Conservation (phyloP, 2,888 invertebrate species). For the Drosophila diplacantha region DNA sequence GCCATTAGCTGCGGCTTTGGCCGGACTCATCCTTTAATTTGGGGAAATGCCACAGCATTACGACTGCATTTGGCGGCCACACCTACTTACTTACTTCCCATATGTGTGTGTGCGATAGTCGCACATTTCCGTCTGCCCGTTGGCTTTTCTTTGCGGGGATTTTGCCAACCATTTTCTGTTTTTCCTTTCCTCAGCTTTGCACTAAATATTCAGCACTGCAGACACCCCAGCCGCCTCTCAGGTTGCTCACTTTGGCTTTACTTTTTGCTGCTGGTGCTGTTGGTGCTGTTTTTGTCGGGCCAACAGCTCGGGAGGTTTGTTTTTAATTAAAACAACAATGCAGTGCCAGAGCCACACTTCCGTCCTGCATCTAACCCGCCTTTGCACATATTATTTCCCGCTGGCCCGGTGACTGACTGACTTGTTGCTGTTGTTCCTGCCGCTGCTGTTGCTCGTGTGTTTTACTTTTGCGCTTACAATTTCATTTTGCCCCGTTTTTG, state of each 20-base stretch:
- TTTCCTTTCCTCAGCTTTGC: slow-evolving; percentile 33
- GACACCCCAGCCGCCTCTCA: slow-evolving; percentile 31
- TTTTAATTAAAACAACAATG: slow-evolving; percentile 72
- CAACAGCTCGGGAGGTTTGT: slow-evolving; percentile 56
- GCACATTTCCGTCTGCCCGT: slow-evolving; percentile 49
- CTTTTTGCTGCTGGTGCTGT: slow-evolving; percentile 20
- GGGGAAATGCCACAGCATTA: slow-evolving; percentile 49
- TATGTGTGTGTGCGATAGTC: slow-evolving; percentile 18
- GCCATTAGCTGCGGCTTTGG: slow-evolving; percentile 58
- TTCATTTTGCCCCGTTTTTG: slow-evolving; percentile 56
- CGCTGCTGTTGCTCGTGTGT: slow-evolving; percentile 36
- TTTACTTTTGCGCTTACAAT: slow-evolving; percentile 64
- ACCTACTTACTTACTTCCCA: slow-evolving; percentile 1
- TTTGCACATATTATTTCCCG: slow-evolving; percentile 41
- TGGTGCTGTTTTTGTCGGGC: slow-evolving; percentile 34
- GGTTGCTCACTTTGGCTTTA: slow-evolving; percentile 48
- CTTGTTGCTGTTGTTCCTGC: slow-evolving; percentile 41
- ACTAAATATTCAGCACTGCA: slow-evolving; percentile 64
- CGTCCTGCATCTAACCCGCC: slow-evolving; percentile 25
- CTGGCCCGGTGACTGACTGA: slow-evolving; percentile 42
- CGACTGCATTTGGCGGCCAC: slow-evolving; percentile 36
- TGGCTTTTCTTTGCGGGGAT: slow-evolving; percentile 45
- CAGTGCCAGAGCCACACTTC: slow-evolving; percentile 40
- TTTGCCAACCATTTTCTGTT: slow-evolving; percentile 10
- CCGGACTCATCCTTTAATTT: slow-evolving; percentile 36